Conservation (phyloP, 1,140 invertebrate genomes). For the Meteorus sp. region DNA sequence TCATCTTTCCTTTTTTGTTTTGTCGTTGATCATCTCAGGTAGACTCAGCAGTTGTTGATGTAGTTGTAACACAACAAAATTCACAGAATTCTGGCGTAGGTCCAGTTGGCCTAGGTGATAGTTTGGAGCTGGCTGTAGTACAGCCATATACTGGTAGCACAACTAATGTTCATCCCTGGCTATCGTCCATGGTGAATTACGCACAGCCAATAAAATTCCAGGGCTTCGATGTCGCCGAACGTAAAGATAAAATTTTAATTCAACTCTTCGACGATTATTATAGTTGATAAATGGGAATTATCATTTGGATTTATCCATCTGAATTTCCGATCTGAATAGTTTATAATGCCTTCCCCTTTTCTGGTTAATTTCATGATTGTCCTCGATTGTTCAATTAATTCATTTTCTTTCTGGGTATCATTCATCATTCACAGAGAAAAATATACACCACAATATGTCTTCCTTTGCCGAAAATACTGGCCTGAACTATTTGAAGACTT, state of each 20-base stretch:
- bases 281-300: neutral
- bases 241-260: slow-evolving; percentile 63
- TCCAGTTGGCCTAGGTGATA: slow-evolving; percentile 60
- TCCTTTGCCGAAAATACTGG: slow-evolving; percentile 97
- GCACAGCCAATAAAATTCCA: slow-evolving; percentile 99
- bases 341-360: neutral
- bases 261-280: neutral
- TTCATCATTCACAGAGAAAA: too few relatives aligned
- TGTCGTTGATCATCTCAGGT: slow-evolving; percentile 46
- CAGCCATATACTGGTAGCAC: slow-evolving; percentile 94
- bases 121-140: slow-evolving; percentile 67
- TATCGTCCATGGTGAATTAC: slow-evolving; percentile 99
- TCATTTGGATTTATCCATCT: too few relatives aligned
- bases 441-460: slow-evolving; percentile 97
- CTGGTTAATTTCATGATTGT: slow-evolving; percentile 7
- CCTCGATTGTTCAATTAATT: neutral
- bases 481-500: slow-evolving; percentile 91
- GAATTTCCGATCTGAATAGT: too few relatives aligned
- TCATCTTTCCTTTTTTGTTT: neutral
- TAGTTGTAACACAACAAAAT: slow-evolving; percentile 43
- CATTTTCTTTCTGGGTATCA: too few relatives aligned
- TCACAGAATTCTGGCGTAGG: slow-evolving; percentile 42
- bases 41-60: slow-evolving; percentile 60
- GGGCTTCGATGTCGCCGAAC: slow-evolving; percentile 95
- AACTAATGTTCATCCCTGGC: slow-evolving; percentile 97